Percentiles rank a stretch among this genome's conserved stretches.
Evolutionary conservation across 30 jellyfish, hydroid and myxozoan species (phyloP).

Genomic region (Hydractinia symbiolongicarpus): DNA sequence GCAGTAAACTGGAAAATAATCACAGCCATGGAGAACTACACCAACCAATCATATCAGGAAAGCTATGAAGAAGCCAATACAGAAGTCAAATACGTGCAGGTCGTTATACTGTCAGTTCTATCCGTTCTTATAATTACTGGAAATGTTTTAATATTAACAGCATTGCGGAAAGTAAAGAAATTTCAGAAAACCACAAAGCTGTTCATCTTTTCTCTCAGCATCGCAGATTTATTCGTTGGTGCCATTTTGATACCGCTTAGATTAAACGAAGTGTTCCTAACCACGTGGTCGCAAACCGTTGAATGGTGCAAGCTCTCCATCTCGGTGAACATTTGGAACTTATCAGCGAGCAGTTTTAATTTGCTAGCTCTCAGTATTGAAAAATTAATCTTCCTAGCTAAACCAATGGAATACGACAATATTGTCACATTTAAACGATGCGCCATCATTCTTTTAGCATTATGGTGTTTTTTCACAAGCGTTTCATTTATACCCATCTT

Average conservation of each 20-base stretch:
- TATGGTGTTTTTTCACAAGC: neutral
- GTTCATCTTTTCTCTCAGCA: slow-evolving; percentile 7
- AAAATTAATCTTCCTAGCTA: neutral
- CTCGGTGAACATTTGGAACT: slow-evolving; percentile 9
- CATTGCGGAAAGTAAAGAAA: slow-evolving; percentile 1
- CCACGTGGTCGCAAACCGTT: slow-evolving; percentile 10
- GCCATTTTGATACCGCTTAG: slow-evolving; percentile 9
- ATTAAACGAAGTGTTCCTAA: neutral
- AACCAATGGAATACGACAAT: neutral
- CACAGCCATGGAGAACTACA: too few relatives aligned
- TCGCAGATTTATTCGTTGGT: slow-evolving; percentile 18
- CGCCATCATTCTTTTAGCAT: neutral
- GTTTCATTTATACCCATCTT: slow-evolving; percentile 18
- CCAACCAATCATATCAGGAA: too few relatives aligned
- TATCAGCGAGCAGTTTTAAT: slow-evolving; percentile 3
- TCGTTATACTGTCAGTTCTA: neutral
- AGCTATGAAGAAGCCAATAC: too few relatives aligned
- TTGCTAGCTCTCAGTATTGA: slow-evolving; percentile 1
- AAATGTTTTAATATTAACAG: neutral
- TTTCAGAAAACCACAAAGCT: neutral
- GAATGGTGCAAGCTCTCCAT: slow-evolving; percentile 26
- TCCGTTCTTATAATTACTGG: slow-evolving; percentile 14
- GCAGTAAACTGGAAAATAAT: too few relatives aligned
- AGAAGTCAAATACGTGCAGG: neutral
- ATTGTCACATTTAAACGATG: neutral